Conservation (phyloP, 2,888 invertebrate species). For the Cheilosia scutellata region DNA sequence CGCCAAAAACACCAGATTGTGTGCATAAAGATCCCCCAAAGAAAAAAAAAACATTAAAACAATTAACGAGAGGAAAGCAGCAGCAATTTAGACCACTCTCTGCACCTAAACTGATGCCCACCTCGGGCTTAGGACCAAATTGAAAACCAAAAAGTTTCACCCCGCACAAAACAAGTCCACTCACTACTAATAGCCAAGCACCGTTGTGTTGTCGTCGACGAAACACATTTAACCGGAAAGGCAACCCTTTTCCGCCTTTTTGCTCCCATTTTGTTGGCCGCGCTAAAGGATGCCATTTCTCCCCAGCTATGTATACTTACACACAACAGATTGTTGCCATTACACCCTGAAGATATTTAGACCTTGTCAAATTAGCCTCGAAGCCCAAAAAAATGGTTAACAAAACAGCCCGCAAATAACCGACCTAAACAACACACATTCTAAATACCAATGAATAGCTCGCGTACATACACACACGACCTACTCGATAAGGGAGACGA, state of each 20-base stretch:
- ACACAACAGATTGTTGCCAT: constrained; percentile 73
- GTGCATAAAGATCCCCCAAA: constrained; percentile 27
- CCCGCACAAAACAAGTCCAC: constrained; percentile 8
- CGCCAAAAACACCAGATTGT: constrained; percentile 50
- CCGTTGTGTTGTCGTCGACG: constrained; percentile 1
- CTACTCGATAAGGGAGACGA: background rate
- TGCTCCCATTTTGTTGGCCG: background rate
- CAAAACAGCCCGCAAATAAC: constrained; percentile 73
- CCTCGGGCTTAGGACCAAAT: constrained; percentile 47
- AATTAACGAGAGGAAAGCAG: constrained; percentile 41
- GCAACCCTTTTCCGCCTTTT: constrained; percentile 51
- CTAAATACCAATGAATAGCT: constrained; percentile 70
- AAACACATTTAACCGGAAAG: constrained; percentile 64
- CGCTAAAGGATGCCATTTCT: background rate
- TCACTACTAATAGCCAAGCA: constrained; percentile 14
- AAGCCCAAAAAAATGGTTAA: constrained; percentile 72
- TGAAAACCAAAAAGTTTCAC: constrained; percentile 54
- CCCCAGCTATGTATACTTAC: constrained; percentile 6
- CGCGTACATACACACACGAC: constrained; percentile 1
- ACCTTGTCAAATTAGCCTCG: constrained; percentile 76
- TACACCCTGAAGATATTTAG: constrained; percentile 67
- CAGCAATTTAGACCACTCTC: constrained; percentile 37
- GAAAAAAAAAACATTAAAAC: constrained; percentile 47
- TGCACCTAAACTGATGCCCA: constrained; percentile 39
- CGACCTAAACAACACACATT: constrained; percentile 75